These are phyloP conservation scores for Nasonia vitripennis DNA, from an alignment of 1,140 invertebrate genomes.

Conservation along the genomic window DNA sequence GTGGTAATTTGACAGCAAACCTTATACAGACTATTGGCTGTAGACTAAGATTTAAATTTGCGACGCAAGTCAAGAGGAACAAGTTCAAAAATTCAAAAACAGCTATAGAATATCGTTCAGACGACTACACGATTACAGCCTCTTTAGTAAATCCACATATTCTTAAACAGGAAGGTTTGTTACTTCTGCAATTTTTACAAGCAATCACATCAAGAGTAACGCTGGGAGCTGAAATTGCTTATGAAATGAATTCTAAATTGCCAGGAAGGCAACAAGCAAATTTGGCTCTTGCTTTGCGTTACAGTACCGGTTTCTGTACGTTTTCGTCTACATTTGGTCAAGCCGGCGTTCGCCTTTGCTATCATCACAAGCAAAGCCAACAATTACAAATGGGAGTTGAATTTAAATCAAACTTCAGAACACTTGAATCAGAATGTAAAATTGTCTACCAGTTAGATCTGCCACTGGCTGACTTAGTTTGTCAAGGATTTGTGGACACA, in stretches of 20 bases:
- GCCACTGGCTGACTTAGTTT: conserved; percentile 82
- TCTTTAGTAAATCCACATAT: conserved; percentile 82
- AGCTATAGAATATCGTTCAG: conserved; percentile 80
- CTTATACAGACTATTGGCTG: conserved; percentile 83
- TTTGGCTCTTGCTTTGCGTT: conserved; percentile 81
- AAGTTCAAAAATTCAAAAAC: conserved; percentile 77
- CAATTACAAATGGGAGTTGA: conserved; percentile 81
- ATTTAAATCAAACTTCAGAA: conserved; percentile 78
- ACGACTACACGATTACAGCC: conserved; percentile 79
- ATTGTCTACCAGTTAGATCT: conserved; percentile 86
- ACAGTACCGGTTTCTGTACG: conserved; percentile 78
- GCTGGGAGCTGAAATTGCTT: conserved; percentile 84
- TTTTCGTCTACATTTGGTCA: conserved; percentile 84
- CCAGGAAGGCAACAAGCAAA: conserved; percentile 81
- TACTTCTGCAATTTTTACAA: conserved; percentile 83
- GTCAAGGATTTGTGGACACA: conserved; percentile 83
- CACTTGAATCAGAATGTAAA: conserved; percentile 81
- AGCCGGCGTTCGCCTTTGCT: conserved; percentile 81
- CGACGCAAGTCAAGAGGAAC: conserved; percentile 81
- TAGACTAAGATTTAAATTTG: conserved; percentile 79
- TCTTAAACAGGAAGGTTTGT: conserved; percentile 79
- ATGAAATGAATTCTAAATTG: conserved; percentile 80
- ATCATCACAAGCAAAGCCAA: conserved; percentile 83
- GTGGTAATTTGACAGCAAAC: conserved; percentile 85
- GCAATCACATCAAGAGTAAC: conserved; percentile 79